Evolutionary conservation across 2,888 invertebrate species (phyloP), one percentile per base, ranked within the genome.

Genomic region (Fabriciana adippe): DNA sequence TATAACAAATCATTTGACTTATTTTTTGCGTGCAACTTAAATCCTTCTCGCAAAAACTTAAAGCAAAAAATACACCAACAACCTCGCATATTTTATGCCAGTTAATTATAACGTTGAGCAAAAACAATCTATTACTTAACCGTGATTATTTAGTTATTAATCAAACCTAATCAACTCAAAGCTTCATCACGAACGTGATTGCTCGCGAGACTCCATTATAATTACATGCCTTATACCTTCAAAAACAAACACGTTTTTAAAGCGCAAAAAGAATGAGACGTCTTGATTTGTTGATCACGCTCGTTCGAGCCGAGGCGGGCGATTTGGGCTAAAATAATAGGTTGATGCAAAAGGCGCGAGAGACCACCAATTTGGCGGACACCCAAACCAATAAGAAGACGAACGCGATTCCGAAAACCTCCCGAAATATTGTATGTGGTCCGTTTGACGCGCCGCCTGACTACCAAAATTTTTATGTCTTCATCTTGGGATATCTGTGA

Each of bases 381-480:
- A 81, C 81, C 83, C 79, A 80, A 79, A 79, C 80, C 76, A 84
- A 85, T 79, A 81, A 84, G 80, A 79, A 79, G 76, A 80, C 71
- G 76, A 81, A 77, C 79, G 81, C 79, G 79, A 79, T 82, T 82
- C 83, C 82, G 80, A 81, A 81, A 85, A 86, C 77, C 79, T 77
- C 82, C 83, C 82, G 81, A 85, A 83, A 88, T 89, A 86, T 86
- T 86, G 86, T 82, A 89, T 90, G 92, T 88, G 91, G 91, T 88
- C 88, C 76, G 70, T 90, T 91, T 88, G 90, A 89, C 83, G 83
- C 83, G 84, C 91, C 92, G 90, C 86, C 71, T 77, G 78, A 79
- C 81, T 81, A 78, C 82, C 83, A 83, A 88, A 87, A 90, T 88
- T 88, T 90, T 91, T 92, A 92, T 90, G 92, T 92, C 92, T 92